Evolutionary conservation across 2,797 vertebrate species (phyloP).

Genomic region (Bucorvus abyssinicus): DNA sequence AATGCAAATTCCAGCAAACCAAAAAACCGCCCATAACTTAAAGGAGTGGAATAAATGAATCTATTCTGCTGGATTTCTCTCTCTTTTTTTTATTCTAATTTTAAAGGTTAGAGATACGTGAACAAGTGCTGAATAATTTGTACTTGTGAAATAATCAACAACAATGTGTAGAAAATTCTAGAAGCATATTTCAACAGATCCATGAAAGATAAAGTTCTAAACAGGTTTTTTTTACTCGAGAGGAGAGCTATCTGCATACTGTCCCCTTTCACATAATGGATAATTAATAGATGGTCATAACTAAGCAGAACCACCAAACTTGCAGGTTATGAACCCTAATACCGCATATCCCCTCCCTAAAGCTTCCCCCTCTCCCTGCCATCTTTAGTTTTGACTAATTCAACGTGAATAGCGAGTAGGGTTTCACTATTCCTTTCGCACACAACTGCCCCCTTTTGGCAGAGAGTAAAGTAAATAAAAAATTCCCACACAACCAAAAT

Average conservation of each 20-base stretch:
- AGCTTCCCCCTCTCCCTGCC: not conserved
- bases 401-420: not conserved
- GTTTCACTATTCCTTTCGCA: not conserved
- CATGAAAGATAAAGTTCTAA: not conserved
- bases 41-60: conserved; percentile 9
- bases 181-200: not conserved
- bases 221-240: not conserved
- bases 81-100: not conserved
- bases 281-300: not conserved
- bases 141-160: not conserved
- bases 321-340: not conserved
- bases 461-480: not conserved
- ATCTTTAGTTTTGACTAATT: not conserved
- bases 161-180: not conserved
- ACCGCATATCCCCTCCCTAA: not conserved
- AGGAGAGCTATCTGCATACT: not conserved
- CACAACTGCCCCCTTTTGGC: not conserved
- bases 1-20: conserved; percentile 8
- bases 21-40: not conserved
- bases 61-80: not conserved
- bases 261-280: not conserved
- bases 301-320: not conserved
- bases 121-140: not conserved
- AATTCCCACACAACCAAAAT: not conserved
- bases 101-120: not conserved